Conservation (phyloP, 2,797 vertebrate species). For the Peromyscus eremicus region DNA sequence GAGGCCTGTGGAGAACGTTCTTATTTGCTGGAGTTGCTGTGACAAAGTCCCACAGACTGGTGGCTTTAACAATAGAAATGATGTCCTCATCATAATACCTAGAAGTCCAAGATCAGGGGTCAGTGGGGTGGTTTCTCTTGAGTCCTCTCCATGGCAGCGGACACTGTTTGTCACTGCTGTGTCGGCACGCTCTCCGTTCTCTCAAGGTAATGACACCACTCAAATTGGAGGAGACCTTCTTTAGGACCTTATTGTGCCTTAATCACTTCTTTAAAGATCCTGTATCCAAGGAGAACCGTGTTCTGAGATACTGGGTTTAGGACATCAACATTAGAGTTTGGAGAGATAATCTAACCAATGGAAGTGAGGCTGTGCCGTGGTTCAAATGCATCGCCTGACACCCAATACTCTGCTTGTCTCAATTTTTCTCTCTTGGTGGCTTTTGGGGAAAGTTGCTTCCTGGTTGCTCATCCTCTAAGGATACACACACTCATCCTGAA, state of each 20-base stretch:
- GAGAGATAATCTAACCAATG: background rate
- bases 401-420: background rate
- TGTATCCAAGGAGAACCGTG: background rate
- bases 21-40: too few species aligned
- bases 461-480: background rate
- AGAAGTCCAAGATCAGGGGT: background rate
- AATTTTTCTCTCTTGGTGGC: background rate
- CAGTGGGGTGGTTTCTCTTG: too few species aligned
- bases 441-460: background rate
- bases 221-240: background rate
- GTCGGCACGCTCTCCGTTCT: background rate
- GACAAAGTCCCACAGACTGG: background rate
- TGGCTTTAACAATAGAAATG: background rate
- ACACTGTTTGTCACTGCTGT: background rate
- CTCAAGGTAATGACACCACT: background rate
- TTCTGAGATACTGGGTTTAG: background rate
- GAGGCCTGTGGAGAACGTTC: background rate
- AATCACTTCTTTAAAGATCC: background rate
- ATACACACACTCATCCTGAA: background rate
- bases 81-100: background rate
- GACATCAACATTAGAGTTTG: background rate
- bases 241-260: background rate
- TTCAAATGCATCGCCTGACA: background rate
- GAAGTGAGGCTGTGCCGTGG: rapidly evolving
- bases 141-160: background rate